Evolutionary conservation across 2,113 vertebrate species (phyloP).

Genomic region (Raja brachyura): DNA sequence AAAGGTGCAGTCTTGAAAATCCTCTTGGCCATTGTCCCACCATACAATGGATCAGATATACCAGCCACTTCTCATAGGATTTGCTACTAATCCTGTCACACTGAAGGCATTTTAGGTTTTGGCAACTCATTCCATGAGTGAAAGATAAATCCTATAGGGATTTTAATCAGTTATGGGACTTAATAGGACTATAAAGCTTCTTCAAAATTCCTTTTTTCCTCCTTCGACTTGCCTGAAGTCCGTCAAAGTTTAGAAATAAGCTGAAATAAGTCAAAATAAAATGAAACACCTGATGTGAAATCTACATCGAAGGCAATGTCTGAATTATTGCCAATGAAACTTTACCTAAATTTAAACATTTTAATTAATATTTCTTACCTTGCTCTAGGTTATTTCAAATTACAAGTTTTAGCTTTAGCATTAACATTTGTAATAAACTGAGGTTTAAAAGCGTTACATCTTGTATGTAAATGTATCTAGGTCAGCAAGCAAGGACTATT

Average conservation of each 20-base stretch:
- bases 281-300: background rate
- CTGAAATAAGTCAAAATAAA: background rate
- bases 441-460: constrained; percentile 23
- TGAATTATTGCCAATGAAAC: background rate
- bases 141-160: background rate
- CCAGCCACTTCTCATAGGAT: constrained; percentile 14
- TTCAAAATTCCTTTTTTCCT: background rate
- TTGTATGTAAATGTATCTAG: constrained; percentile 21
- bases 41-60: background rate
- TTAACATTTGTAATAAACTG: constrained; percentile 35
- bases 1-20: background rate
- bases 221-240: constrained; percentile 1
- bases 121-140: background rate
- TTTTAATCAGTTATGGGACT: constrained; percentile 15
- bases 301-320: background rate
- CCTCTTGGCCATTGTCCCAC: background rate
- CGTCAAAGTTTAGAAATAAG: background rate
- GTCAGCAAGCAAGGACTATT: background rate
- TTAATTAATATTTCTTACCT: constrained; percentile 24
- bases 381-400: constrained; percentile 24
- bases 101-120: constrained; percentile 6
- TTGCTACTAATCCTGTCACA: background rate
- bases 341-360: background rate
- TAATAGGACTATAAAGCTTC: constrained; percentile 13
- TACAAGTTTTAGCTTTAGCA: constrained; percentile 25